Base-by-base conservation (phyloP, 2,797 vertebrate species). In the Crenuchus spilurus region DNA sequence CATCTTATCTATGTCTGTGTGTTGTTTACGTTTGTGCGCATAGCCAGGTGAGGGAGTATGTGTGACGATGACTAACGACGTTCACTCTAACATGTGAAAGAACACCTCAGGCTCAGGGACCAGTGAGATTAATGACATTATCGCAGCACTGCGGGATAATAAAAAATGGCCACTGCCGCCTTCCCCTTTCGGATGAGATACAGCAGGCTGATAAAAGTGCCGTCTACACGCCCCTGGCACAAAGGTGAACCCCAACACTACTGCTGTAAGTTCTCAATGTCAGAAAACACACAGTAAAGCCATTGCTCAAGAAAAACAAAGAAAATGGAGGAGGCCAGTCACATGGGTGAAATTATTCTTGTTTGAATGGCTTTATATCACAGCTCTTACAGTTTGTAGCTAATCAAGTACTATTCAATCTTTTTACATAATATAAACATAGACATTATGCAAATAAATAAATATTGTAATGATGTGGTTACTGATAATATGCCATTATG, bases 91-190 rank as follows among this genome's bases (percentile, higher is more conserved):
- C 58, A 64, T 51, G n/a, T 6, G 55, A 46, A 57, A 75, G 65
- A 52, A 62, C 46, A 62, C 73, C 65, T 62, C 64, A 3, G 73
- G 64, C 64, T 68, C 44, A 62, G 55, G 55, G 46, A 68, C 64
- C 65, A 54, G 44, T 33, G 57, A 75, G 73, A 75, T 75, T 75
- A 75, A 75, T 69, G 65, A 61, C 65, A 54, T 75, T 69, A 75
- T 75, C 57, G n/a, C 65, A 54, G 37, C 64, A 62, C 49, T 26
- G 35, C 46, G 58, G 57, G 73, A 33, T 49, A 52, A 52, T 69
- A 75, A 75, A 62, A 75, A 69, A 75, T 54, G 55, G 48, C 48
- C 26, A 6, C 42, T 20, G 65, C 55, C 46, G 58, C 37, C 46
- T 69, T 62, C 26, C 5, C 35, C n/a, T 10, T 54, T 62, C 35